Evolutionary conservation across 2,888 invertebrate species (phyloP).

Genomic region (Muschampia plurimacula): DNA sequence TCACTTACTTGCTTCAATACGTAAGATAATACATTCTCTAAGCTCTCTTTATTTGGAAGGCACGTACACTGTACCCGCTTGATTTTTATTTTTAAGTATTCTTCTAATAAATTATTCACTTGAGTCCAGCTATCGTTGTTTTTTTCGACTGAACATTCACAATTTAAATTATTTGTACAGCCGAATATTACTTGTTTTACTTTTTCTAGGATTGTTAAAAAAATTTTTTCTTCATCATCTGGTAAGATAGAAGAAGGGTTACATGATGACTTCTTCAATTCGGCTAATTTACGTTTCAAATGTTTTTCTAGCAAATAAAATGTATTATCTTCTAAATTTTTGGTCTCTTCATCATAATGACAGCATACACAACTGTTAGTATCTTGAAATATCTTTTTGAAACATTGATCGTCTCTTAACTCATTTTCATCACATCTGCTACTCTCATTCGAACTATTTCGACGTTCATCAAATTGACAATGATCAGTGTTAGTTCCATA

Average conservation of each 20-base stretch:
- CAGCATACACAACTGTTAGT: constrained; percentile 63
- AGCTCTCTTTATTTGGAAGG: constrained; percentile 50
- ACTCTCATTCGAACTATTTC: constrained; percentile 26
- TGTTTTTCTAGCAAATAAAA: constrained; percentile 72
- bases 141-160: constrained; percentile 55
- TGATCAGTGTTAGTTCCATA: neutral
- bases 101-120: constrained; percentile 72
- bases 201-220: constrained; percentile 60
- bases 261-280: constrained; percentile 58
- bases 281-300: constrained; percentile 64
- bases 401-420: constrained; percentile 16
- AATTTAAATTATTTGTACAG: constrained; percentile 58
- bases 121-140: constrained; percentile 67
- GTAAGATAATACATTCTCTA: constrained; percentile 56
- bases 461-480: neutral
- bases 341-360: constrained; percentile 53
- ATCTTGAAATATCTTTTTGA: constrained; percentile 3
- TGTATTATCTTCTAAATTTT: constrained; percentile 71
- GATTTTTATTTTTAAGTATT: constrained; percentile 77
- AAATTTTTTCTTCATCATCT: constrained; percentile 64
- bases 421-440: constrained; percentile 14
- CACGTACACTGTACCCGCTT: constrained; percentile 68
- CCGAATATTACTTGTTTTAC: constrained; percentile 69
- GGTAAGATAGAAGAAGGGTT: constrained; percentile 57
- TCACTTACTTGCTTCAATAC: constrained; percentile 66